Percentiles rank a stretch among this genome's conserved stretches.
Evolutionary conservation across 2,113 vertebrate genomes (phyloP).

Genomic region (Piprites chloris): DNA sequence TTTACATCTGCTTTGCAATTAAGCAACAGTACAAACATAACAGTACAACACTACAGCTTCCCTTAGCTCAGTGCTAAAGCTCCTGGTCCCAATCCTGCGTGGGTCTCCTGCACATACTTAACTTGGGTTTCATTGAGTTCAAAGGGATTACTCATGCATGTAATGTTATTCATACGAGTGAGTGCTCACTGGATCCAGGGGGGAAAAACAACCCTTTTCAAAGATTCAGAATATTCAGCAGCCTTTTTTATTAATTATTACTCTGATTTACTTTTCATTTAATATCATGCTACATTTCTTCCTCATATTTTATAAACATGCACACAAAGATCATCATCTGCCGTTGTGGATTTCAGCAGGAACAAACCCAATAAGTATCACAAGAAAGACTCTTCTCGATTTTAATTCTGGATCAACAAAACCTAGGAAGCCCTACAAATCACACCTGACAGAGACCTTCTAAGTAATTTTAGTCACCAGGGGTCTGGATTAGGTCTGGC

Average conservation of each 20-base stretch:
- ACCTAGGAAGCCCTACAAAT: not conserved
- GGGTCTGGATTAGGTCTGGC: not conserved
- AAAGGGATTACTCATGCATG: slow-evolving; percentile 47
- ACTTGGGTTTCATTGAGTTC: slow-evolving; percentile 45
- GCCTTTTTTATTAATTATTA: slow-evolving; percentile 38
- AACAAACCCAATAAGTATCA: not conserved
- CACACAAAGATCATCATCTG: not conserved
- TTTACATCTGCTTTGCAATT: slow-evolving; percentile 35
- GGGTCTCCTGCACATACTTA: not conserved
- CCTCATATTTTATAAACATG: not conserved
- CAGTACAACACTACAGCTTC: not conserved
- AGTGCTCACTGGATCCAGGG: slow-evolving; percentile 25
- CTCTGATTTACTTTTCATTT: slow-evolving; percentile 33
- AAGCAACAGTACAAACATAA: slow-evolving; percentile 29
- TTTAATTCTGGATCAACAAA: not conserved
- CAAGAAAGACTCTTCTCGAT: fast-evolving
- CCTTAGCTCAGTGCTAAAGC: not conserved
- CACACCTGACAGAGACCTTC: not conserved
- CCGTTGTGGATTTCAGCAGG: not conserved
- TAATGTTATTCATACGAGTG: slow-evolving; percentile 49
- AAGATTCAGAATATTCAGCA: slow-evolving; percentile 29
- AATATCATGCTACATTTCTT: not conserved
- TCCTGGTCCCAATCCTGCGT: not conserved
- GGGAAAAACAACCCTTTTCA: not conserved
- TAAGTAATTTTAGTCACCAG: not conserved